Conservation (phyloP, 2,888 invertebrate species). For the Nemotelus pantherinus region DNA sequence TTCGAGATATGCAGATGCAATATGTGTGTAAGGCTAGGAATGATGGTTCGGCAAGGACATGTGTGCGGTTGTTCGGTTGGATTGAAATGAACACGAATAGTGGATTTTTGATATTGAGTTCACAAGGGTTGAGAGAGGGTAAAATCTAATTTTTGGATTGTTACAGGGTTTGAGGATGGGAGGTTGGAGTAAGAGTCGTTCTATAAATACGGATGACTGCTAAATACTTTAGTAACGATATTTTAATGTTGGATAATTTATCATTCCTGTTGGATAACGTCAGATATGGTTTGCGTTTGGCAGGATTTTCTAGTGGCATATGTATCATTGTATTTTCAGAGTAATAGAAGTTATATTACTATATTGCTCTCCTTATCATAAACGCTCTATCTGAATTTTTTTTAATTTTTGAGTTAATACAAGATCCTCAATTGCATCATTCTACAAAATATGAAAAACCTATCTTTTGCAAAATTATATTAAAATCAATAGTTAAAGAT, state of each 20-base stretch:
- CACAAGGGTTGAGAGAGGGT: conserved; percentile 18
- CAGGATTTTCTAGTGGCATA: not conserved
- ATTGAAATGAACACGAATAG: conserved; percentile 11
- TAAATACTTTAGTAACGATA: conserved; percentile 40
- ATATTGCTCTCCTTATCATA: too few species aligned
- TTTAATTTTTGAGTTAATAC: too few species aligned
- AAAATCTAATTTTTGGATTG: conserved; percentile 36
- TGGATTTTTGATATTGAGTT: conserved; percentile 18
- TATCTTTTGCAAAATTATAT: too few species aligned
- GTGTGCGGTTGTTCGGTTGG: not conserved
- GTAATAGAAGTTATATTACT: too few species aligned
- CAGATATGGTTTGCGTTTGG: not conserved
- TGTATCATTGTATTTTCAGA: not conserved
- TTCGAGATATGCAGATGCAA: conserved; percentile 46
- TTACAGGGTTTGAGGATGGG: conserved; percentile 1
- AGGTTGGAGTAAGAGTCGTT: not conserved
- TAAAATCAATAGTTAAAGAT: too few species aligned
- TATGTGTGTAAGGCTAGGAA: not conserved
- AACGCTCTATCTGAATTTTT: too few species aligned
- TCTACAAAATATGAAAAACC: too few species aligned
- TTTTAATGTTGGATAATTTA: conserved; percentile 40
- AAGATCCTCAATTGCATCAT: too few species aligned
- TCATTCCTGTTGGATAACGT: conserved; percentile 7
- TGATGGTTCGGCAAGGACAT: not conserved
- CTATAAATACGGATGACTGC: conserved; percentile 20